Percentiles rank a stretch among this genome's conserved stretches.
Conservation (phyloP, 2,113 vertebrate genomes). For the Hippotragus niger region DNA sequence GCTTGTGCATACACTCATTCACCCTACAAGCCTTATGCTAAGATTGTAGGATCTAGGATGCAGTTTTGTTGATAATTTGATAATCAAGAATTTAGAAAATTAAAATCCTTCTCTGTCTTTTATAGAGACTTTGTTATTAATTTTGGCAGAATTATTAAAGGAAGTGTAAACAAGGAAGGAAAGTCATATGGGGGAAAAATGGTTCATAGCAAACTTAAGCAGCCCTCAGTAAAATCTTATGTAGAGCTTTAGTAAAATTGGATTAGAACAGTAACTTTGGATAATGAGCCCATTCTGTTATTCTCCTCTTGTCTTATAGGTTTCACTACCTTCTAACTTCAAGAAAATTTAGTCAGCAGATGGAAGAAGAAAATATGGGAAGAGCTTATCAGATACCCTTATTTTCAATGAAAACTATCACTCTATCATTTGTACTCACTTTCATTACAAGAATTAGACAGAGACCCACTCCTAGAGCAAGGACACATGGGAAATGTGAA, state of each 20-base stretch:
- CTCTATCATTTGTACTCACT: neutral
- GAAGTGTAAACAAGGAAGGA: neutral
- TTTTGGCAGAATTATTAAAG: neutral
- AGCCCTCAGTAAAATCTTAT: neutral
- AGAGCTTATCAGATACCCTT: neutral
- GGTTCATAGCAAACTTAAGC: neutral
- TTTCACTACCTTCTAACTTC: neutral
- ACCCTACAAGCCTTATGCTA: fast-evolving
- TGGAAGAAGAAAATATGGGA: neutral
- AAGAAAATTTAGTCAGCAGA: neutral
- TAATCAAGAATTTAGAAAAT: neutral
- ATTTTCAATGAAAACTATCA: neutral
- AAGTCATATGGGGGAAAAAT: neutral
- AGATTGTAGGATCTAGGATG: fast-evolving
- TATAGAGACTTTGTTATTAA: neutral
- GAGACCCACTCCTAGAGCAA: neutral
- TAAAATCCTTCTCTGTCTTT: neutral
- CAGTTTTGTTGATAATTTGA: neutral
- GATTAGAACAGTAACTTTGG: neutral
- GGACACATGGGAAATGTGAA: neutral
- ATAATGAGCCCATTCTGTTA: neutral
- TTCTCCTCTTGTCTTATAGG: neutral
- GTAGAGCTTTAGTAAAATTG: neutral
- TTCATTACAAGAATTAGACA: neutral
- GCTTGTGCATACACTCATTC: neutral